These are phyloP conservation scores for Sialia sialis DNA, from an alignment of 2,113 vertebrate species.

Conservation along the genomic window DNA sequence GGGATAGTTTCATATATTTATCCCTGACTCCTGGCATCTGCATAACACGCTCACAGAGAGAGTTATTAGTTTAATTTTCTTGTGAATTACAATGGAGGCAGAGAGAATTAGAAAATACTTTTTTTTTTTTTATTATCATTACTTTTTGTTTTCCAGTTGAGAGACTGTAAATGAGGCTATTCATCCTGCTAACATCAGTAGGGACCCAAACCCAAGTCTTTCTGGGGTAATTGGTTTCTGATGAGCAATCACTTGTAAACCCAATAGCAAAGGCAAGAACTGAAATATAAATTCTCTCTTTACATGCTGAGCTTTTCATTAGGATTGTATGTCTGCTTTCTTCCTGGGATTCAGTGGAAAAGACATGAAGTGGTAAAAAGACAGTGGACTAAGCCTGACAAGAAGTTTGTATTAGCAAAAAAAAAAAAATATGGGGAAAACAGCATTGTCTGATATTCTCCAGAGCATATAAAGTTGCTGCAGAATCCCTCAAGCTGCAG, in stretches of 20 bases:
- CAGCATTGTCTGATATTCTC: background rate
- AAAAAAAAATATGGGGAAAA: background rate
- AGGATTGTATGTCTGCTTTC: background rate
- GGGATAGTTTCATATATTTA: conserved; percentile 28
- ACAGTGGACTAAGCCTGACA: background rate
- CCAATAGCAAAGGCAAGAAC: conserved; percentile 43
- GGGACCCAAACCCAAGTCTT: conserved; percentile 48
- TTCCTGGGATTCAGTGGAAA: background rate
- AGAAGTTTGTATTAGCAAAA: background rate
- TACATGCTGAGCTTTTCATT: background rate
- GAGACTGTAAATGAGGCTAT: conserved; percentile 63
- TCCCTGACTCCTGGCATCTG: conserved; percentile 38
- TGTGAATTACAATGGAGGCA: conserved; percentile 55
- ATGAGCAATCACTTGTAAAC: conserved; percentile 57
- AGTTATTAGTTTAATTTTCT: conserved; percentile 73
- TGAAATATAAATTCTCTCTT: conserved; percentile 41
- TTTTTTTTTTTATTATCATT: conserved; percentile 30
- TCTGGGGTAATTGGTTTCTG: conserved; percentile 57
- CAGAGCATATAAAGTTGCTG: background rate
- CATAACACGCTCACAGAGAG: conserved; percentile 31
- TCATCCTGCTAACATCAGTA: conserved; percentile 55
- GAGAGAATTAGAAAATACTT: conserved; percentile 38
- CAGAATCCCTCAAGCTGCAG: background rate
- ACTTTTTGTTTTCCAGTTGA: conserved; percentile 63
- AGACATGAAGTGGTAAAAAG: background rate